Evolutionary conservation across 1,140 invertebrate species (phyloP), one percentile per base, ranked within the genome.

Genomic region (Ceratosolen solmsi): DNA sequence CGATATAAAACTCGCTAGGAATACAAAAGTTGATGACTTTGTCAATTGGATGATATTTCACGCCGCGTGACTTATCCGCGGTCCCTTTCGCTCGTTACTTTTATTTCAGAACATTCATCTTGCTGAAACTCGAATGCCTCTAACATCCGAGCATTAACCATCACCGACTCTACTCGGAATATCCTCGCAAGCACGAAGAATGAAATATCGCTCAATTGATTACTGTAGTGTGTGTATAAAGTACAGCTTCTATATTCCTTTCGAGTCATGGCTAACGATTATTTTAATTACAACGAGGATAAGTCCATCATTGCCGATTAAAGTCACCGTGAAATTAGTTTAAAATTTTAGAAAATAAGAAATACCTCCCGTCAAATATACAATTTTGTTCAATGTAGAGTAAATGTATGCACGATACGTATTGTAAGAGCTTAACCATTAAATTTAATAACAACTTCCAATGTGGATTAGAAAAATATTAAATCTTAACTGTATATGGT

Each of bases 401-500:
- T 79, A 73, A 84, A 83, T 85, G 80, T 83, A 81, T 68, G 20
- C 60, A 74, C 74, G 65, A 79, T 84, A 84, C 65, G 75, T 82
- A 82, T 76, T 87, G 85, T 84, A 88, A 86, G 86, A 86, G 84
- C 87, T 91, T 91, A 92, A 92, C 90, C 88, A 89, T 89, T 87
- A 87, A 87, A 89, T 82, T 25, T 82, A 89, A 90, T 91, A 92
- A 92, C 91, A 92, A 92, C 87, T 90, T 92, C 91, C 91, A 92
- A 92, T 91, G 89, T 92, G 91, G 90, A 92, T 91, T 92, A 92
- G 91, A 92, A 92, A 92, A 92, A 92, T 92, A 92, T 92, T 89
- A 87, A 90, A 90, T 89, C 87, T 91, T 80, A 83, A 83, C 71
- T 82, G 84, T 84, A 71, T 82, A 75, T 72, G 38, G 60, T 76